Conservation (phyloP, 2,113 vertebrate species). For the Rafetus swinhoei region DNA sequence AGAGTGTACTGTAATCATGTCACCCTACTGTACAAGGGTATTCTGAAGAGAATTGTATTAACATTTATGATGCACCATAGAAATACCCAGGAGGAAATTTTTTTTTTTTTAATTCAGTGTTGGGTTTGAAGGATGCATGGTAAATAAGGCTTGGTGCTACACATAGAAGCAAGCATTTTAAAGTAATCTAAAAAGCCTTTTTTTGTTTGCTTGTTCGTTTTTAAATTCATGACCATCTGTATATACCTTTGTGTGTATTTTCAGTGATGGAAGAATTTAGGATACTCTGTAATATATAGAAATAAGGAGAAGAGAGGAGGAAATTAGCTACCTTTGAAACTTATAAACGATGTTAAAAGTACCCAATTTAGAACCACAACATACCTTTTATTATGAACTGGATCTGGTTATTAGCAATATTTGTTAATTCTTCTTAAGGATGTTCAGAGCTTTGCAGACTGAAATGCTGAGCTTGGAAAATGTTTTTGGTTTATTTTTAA, state of each 20-base stretch:
- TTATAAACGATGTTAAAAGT: not conserved
- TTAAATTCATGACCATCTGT: not conserved
- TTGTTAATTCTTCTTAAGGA: conserved; percentile 61
- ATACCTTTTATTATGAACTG: conserved; percentile 38
- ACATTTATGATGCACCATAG: not conserved
- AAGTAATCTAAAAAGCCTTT: not conserved
- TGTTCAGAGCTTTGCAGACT: conserved; percentile 33
- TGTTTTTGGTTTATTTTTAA: conserved; percentile 45
- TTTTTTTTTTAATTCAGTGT: not conserved
- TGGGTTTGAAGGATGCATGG: not conserved
- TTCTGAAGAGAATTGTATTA: not conserved
- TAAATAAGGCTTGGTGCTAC: not conserved
- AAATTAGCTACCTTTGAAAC: conserved; percentile 30
- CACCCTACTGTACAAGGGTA: not conserved
- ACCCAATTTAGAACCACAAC: not conserved
- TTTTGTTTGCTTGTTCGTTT: not conserved
- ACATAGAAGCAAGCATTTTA: not conserved
- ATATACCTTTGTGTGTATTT: not conserved
- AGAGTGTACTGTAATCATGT: not conserved
- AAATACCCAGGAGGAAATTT: not conserved
- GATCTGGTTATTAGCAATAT: conserved; percentile 49
- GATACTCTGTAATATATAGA: not conserved
- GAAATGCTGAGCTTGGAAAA: conserved; percentile 39
- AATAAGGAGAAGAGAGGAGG: not conserved
- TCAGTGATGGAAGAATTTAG: not conserved